Percentiles rank a stretch among this genome's conserved stretches.
Evolutionary conservation across 2,888 invertebrate species (phyloP).

Genomic region (Epirrhoe tristata): DNA sequence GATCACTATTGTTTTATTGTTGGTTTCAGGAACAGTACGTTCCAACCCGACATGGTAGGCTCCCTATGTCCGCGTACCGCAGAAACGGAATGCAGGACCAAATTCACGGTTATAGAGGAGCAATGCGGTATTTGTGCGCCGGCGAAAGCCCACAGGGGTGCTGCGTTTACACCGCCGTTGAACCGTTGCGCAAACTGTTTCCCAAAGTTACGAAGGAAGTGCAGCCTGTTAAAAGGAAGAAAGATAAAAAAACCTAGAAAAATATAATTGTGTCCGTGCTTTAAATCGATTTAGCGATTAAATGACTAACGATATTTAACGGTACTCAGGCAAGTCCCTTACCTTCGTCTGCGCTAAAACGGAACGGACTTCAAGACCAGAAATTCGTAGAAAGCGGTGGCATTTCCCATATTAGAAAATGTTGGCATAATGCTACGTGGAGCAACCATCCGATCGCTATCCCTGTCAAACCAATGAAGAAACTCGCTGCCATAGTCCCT

Average conservation of each 20-base stretch:
- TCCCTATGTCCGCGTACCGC: conserved; percentile 70
- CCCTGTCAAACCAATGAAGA: conserved; percentile 71
- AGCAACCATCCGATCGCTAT: conserved; percentile 63
- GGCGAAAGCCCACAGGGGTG: conserved; percentile 45
- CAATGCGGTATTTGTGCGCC: conserved; percentile 68
- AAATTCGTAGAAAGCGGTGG: conserved; percentile 70
- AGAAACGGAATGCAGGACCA: conserved; percentile 79
- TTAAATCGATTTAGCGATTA: conserved; percentile 13
- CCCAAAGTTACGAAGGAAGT: conserved; percentile 70
- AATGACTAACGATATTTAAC: conserved; percentile 35
- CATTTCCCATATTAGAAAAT: conserved; percentile 72
- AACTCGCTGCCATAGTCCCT: conserved; percentile 59
- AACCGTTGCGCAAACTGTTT: conserved; percentile 63
- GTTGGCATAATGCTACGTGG: conserved; percentile 64
- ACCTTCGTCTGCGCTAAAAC: conserved; percentile 73
- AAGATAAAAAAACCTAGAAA: conserved; percentile 53
- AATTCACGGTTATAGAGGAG: conserved; percentile 75
- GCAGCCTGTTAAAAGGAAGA: conserved; percentile 61
- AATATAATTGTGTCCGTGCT: not conserved
- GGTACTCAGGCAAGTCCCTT: conserved; percentile 67
- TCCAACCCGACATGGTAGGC: conserved; percentile 74
- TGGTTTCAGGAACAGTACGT: conserved; percentile 83
- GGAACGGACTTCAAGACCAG: conserved; percentile 79
- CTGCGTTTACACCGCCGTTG: conserved; percentile 64
- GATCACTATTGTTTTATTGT: conserved; percentile 61